Percentiles rank a stretch among this genome's conserved stretches.
These are phyloP conservation scores for Enteromius viviparus DNA, from an alignment of 2,797 vertebrate species.

Conservation along the genomic window DNA sequence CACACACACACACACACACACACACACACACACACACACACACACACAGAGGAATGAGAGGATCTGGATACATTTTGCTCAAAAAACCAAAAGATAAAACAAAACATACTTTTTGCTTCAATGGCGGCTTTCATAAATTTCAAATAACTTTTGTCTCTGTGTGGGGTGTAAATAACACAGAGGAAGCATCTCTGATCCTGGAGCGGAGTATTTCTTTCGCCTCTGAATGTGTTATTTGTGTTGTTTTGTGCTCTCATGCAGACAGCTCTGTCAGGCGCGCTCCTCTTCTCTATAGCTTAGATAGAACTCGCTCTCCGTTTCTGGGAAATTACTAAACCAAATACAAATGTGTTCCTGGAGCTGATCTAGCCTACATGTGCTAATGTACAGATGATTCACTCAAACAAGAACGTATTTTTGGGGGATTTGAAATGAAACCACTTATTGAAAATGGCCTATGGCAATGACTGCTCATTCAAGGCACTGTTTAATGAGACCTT, in stretches of 20 bases:
- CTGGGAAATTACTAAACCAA: neutral
- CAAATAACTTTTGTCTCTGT: neutral
- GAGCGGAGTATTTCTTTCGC: neutral
- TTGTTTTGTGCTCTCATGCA: conserved; percentile 21
- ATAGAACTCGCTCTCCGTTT: neutral
- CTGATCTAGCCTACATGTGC: neutral
- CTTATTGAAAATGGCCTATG: neutral
- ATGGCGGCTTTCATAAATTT: neutral
- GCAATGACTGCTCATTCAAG: neutral
- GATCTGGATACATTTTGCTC: conserved; percentile 6
- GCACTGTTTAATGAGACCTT: neutral
- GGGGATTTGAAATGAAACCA: neutral
- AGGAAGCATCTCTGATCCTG: neutral
- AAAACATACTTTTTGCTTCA: neutral
- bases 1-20: no score
- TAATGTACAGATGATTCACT: neutral
- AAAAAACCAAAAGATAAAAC: conserved; percentile 18
- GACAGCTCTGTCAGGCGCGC: neutral
- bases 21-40: no score
- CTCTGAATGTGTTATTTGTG: neutral
- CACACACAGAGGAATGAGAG: conserved; percentile 10
- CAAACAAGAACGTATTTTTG: neutral
- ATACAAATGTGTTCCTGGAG: neutral
- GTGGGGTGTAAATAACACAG: neutral
- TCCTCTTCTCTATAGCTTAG: neutral